Evolutionary conservation across 1,140 invertebrate genomes (phyloP), one percentile per base, ranked within the genome.

Genomic region (Stegodyphus mimosarum): DNA sequence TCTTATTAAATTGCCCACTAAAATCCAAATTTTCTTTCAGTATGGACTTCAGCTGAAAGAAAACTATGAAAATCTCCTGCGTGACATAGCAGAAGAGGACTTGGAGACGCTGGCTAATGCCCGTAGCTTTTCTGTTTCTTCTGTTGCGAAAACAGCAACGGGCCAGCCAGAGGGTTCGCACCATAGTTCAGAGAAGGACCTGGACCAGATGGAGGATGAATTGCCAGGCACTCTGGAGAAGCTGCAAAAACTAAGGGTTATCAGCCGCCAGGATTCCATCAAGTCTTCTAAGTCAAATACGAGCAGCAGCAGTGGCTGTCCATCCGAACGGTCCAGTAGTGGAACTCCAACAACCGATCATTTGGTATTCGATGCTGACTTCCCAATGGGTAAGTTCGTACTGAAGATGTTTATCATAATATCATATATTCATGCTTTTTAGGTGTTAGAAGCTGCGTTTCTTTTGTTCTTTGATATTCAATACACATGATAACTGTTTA

Each of bases 61-160:
- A 73, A 97, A 96, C 89, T 96, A 97, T 89, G 93, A 95, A 70
- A 92, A 93, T 0, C 90, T 97, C 0, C 92, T 96, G 11, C 95
- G 96, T 88, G 96, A 98, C 87, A 91, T 97, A 10, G 94, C 95
- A 0, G 94, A 96, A 89, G 95, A 96, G 89, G 95, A 96, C 87
- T 90, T 96, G 18, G 95, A 97, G 87, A 92, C 94, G 75, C 91
- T 96, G 51, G 95, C 95, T 0, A 92, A 94, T 86, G 94, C 94
- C 13, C 91, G 94, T 53, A 95, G 94, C 17, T 95, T 94, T 89
- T 95, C 94, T 1, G 88, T 90, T 10, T 83, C 88, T 13, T 89
- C 88, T 17, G 88, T 90, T 81, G 88, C 88, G 11, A 86, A 87
- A n/a, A 64, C 87, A 52, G 48, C 85, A 49, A 63, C 67, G 7